These are phyloP conservation scores for Andrena marginata DNA, from an alignment of 2,888 invertebrate species.

Conservation along the genomic window DNA sequence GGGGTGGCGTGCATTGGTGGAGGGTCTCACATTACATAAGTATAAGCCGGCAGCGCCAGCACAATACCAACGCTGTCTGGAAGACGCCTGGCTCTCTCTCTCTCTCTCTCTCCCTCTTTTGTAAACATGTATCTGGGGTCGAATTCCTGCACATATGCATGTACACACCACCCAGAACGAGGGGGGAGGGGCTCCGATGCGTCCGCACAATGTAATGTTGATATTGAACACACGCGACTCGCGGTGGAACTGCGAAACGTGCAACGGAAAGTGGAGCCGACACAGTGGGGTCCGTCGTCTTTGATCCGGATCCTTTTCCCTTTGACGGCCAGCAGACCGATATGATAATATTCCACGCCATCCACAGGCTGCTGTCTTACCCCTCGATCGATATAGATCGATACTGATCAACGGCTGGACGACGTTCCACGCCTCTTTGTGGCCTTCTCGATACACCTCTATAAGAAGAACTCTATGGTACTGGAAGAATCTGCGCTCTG, in stretches of 20 bases:
- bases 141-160: conserved; percentile 37
- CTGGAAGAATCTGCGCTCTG: background rate
- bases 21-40: conserved; percentile 77
- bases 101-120: conserved; percentile 49
- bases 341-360: conserved; percentile 55
- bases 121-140: conserved; percentile 70
- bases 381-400: conserved; percentile 11
- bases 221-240: conserved; percentile 73
- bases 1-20: conserved; percentile 45
- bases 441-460: background rate
- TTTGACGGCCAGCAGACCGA: conserved; percentile 49
- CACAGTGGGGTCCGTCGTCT: conserved; percentile 43
- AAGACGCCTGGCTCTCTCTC: conserved; percentile 59
- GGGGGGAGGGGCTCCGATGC: conserved; percentile 52
- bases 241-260: conserved; percentile 68
- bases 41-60: conserved; percentile 70
- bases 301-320: conserved; percentile 47
- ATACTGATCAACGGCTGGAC: conserved; percentile 5
- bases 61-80: conserved; percentile 76
- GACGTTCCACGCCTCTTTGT: background rate
- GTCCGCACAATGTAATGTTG: conserved; percentile 74
- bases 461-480: background rate
- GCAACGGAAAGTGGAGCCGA: conserved; percentile 61
- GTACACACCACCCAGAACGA: background rate
- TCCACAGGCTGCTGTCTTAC: background rate